Evolutionary conservation across 1,140 invertebrate species (phyloP), one percentile per base, ranked within the genome.

Genomic region (Sipha flava): DNA sequence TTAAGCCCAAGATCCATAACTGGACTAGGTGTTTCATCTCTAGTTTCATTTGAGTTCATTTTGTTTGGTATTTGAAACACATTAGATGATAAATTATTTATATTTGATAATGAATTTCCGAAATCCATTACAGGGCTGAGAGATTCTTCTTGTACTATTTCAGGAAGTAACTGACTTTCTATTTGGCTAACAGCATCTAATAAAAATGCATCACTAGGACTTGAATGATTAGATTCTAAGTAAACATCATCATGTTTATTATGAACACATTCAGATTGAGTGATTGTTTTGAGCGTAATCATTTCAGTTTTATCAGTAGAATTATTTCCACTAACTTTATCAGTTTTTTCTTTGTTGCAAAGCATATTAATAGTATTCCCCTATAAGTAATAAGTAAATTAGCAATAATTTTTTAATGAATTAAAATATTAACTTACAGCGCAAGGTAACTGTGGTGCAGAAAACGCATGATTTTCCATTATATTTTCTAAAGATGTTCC

Each of bases 201-300:
- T 37, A 75, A 54, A 37, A 54, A 26, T 75, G n/a, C 10, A 57
- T 77, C 73, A 57, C 73, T 77, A 18, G 72, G 29, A 37, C 47
- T 73, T 37, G 70, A 54, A 31, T n/a, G 16, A 75, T 57, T 75
- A 9, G 26, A 26, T 29, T 45, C 5, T 29, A 7, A 0, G 4
- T 64, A n/a, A 6, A 64, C 3, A 45, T 66, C 62, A 43, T 34
- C 9, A 37, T 34, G 9, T 34, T 2, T 40, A 40, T 45, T 68
- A 1, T 16, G 26, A 23, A 10, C 0, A 26, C 16, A 10, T 26
- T 45, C 23, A 68, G 64, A 29, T 68, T 9, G 14, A 4, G 23
- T 45, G 45, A 14, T 14, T 6, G 40, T 43, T 45, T 43, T 26
- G 18, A 14, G 40, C 26, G 16, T 7, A 18, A 23, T 3, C 45